These are phyloP conservation scores for Chaunax sp. DNA, from an alignment of 2,797 vertebrate species.

Conservation along the genomic window DNA sequence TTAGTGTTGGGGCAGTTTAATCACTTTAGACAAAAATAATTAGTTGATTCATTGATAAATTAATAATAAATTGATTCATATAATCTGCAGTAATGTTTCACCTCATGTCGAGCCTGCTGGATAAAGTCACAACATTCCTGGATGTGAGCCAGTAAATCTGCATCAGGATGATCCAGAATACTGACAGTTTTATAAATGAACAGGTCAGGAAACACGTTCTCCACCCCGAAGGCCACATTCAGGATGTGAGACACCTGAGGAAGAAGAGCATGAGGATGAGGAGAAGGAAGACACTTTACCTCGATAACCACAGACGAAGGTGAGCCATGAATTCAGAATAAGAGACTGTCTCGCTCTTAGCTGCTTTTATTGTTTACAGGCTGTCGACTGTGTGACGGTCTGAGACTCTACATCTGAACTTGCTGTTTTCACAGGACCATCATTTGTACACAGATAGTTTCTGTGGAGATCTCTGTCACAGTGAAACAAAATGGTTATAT, in stretches of 20 bases:
- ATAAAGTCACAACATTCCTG: conserved; percentile 94
- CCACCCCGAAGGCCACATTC: conserved; percentile 94
- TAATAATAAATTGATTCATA: no score
- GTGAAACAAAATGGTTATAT: no score
- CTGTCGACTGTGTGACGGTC: no score
- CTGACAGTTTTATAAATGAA: conserved; percentile 92
- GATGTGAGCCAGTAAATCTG: conserved; percentile 88
- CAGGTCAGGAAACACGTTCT: conserved; percentile 90
- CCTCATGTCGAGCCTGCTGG: conserved; percentile 88
- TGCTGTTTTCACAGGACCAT: background rate
- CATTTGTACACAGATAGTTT: background rate
- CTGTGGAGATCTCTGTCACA: no score
- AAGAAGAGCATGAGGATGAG: background rate
- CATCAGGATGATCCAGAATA: conserved; percentile 92
- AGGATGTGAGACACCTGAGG: conserved; percentile 93
- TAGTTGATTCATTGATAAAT: no score
- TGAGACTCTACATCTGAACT: background rate
- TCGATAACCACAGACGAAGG: background rate
- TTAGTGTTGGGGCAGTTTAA: no score
- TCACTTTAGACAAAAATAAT: no score
- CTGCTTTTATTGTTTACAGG: no score
- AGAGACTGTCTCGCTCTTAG: background rate
- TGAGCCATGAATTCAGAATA: background rate
- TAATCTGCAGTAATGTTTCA: conserved; percentile 56
- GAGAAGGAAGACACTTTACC: background rate